Evolutionary conservation across 2,797 vertebrate species (phyloP).

Genomic region (Hypotaenidia okinawae): DNA sequence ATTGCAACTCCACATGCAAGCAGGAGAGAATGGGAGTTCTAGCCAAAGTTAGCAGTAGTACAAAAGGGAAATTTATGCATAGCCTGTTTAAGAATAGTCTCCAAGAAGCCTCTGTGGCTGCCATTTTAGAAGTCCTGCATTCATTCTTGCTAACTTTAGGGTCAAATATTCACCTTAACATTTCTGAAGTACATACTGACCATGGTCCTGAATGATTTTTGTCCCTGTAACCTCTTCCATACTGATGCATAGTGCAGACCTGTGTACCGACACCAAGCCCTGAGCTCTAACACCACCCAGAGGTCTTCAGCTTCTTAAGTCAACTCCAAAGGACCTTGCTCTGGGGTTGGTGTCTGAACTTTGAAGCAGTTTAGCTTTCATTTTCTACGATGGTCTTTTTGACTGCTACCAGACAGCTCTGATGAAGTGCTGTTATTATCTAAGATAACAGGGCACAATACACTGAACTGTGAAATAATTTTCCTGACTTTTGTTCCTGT

Average conservation of each 20-base stretch:
- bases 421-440: background rate
- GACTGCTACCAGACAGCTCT: background rate
- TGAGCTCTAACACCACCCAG: background rate
- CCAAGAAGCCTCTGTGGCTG: background rate
- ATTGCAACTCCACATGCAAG: background rate
- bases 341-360: background rate
- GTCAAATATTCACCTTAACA: background rate
- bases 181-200: background rate
- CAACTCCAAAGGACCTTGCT: background rate
- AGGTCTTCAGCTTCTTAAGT: background rate
- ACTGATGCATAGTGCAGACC: background rate
- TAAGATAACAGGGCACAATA: background rate
- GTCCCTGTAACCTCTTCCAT: background rate
- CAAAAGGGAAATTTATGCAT: background rate
- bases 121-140: background rate
- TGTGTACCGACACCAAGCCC: background rate
- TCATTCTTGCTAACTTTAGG: background rate
- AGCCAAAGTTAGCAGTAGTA: background rate
- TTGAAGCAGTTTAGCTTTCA: background rate
- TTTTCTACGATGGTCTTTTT: background rate
- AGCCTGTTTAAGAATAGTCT: background rate
- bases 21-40: background rate
- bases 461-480: background rate
- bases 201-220: background rate
- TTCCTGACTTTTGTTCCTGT: background rate